Conservation (phyloP, 1,140 invertebrate species). For the Macrocentrus cingulum region DNA sequence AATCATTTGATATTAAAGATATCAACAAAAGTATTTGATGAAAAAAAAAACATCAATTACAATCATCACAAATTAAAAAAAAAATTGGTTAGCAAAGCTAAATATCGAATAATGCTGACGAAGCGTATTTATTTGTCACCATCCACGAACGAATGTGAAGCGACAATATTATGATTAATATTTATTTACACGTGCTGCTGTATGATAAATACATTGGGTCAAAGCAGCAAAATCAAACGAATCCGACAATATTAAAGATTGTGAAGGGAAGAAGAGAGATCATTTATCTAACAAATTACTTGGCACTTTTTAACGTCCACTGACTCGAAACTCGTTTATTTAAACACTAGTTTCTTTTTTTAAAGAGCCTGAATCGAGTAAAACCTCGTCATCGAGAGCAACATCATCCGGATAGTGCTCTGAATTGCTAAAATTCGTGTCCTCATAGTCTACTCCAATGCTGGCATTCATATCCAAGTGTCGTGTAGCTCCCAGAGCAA, state of each 20-base stretch:
- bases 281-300: no score
- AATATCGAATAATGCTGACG: no score
- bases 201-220: neutral
- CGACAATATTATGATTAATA: neutral
- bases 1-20: no score
- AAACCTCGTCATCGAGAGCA: conserved; percentile 30
- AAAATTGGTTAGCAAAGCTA: no score
- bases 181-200: neutral
- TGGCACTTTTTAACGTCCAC: no score
- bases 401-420: conserved; percentile 26
- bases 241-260: neutral
- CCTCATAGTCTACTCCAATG: conserved; percentile 35
- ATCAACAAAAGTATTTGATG: no score
- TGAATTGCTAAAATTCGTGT: conserved; percentile 28
- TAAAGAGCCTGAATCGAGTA: conserved; percentile 30
- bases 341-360: conserved; percentile 56
- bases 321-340: conserved; percentile 15
- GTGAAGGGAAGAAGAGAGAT: no score
- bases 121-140: no score
- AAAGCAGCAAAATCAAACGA: neutral
- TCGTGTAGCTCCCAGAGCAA: conserved; percentile 27
- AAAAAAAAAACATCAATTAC: no score
- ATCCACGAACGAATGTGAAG: neutral
- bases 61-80: no score
- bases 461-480: conserved; percentile 31